Evolutionary conservation across 2,113 vertebrate genomes (phyloP), one percentile per base, ranked within the genome.

Genomic region (Charadrius vociferus): DNA sequence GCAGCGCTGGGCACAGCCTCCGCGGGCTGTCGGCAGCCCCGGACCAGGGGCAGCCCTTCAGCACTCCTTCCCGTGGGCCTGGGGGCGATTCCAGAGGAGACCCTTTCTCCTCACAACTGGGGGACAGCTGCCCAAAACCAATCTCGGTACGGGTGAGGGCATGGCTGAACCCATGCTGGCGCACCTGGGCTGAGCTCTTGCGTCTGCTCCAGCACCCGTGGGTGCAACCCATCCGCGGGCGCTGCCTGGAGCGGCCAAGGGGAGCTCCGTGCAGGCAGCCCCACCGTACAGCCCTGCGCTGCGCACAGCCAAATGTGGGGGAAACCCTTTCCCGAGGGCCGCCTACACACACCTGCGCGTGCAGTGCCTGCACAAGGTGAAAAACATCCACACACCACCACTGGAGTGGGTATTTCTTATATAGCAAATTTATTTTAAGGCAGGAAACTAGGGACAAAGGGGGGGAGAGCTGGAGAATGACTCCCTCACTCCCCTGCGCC

Each of bases 11-110:
- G 43, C 41, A 58, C 47, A 52, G 78, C 36, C 63, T 32, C 63
- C 1, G 0, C 3, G 6, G 58, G 82, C 82, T 67, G 63, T 16
- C 2, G 2, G 49, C 65, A 81, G 37, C 53, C 36, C 53, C 0
- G 0, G n/a, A 6, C 24, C 10, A 11, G 16, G 53, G 29, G 8
- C 49, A 55, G 1, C 49, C 39, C 53, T 63, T 55, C 72, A 24
- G n/a, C 0, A 0, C 52, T 86, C 63, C 81, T n/a, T 34, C 43
- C 71, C 0, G 0, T 30, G 53, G 58, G 21, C 7, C 67, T 3
- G 6, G 66, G 55, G 41, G 2, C 0, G 1, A 56, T 55, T 81
- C 86, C 37, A 20, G 70, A 66, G 50, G 29, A 50, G 34, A 4
- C 5, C 12, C 22, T 55, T 74, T 80, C 39, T 81, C 49, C 43